phyloP scores from a whole-genome alignment of 2,113 vertebrate species.

The Ctenodactylus gundi region DNA sequence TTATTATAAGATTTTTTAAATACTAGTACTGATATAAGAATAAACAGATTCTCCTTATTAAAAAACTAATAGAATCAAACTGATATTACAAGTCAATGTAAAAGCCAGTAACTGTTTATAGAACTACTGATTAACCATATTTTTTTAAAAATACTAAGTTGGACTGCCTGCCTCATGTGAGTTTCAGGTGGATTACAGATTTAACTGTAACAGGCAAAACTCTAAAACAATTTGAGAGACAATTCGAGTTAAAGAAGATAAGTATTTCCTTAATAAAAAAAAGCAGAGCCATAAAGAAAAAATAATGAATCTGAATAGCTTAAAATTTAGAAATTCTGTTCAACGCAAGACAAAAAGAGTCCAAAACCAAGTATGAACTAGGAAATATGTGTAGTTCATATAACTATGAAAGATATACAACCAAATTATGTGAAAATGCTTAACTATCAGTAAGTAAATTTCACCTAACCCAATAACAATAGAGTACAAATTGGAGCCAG shows the following conservation, averaged over 20 bases:
- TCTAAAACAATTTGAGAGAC: not conserved
- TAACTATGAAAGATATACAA: not conserved
- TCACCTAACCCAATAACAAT: not conserved
- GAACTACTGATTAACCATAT: not conserved
- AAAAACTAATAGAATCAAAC: not conserved
- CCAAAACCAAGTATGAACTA: not conserved
- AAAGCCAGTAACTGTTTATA: not conserved
- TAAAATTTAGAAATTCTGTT: not conserved
- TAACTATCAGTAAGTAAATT: not conserved
- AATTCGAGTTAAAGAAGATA: not conserved
- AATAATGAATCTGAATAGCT: not conserved
- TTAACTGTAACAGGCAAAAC: not conserved
- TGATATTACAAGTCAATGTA: not conserved
- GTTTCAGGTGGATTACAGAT: not conserved
- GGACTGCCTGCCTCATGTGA: not conserved
- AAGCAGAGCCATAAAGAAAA: not conserved
- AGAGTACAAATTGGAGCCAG: not conserved
- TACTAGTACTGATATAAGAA: not conserved
- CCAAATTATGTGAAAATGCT: not conserved
- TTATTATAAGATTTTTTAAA: not conserved
- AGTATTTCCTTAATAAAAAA: not conserved
- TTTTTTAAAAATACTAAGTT: not conserved
- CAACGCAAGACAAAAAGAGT: not conserved
- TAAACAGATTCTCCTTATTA: not conserved
- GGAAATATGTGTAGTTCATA: not conserved